phyloP scores from a whole-genome alignment of 1,140 invertebrate species.

The Hermatobates lingyangjiaoensis region DNA sequence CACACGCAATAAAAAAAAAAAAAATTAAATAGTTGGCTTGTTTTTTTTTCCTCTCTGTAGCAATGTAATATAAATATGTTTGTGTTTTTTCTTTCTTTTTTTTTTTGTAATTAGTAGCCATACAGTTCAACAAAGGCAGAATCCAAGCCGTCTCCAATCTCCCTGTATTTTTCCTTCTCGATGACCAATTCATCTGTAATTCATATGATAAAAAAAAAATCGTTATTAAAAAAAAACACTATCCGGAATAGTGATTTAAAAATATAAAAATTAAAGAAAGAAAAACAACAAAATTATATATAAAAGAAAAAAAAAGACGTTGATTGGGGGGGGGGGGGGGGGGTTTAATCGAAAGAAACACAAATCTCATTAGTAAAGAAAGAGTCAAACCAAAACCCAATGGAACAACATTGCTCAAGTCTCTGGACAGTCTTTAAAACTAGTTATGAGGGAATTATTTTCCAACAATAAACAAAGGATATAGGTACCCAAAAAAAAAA shows the following conservation, averaged over 20 bases:
- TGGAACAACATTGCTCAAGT: too few species aligned
- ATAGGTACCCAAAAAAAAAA: too few species aligned
- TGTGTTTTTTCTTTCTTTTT: constrained; percentile 6
- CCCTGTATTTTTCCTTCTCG: constrained; percentile 99
- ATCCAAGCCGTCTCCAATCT: constrained; percentile 97
- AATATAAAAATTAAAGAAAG: constrained; percentile 1
- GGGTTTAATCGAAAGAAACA: neutral
- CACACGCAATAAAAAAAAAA: too few species aligned
- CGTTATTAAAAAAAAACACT: too few species aligned
- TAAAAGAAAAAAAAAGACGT: neutral
- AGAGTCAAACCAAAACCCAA: too few species aligned
- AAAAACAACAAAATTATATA: constrained; percentile 2
- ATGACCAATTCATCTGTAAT: constrained; percentile 91
- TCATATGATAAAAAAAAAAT: neutral
- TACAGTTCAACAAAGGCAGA: constrained; percentile 94
- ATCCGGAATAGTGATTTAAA: neutral
- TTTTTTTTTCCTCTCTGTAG: neutral
- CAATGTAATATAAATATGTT: neutral
- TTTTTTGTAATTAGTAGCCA: constrained; percentile 37
- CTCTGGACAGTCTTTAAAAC: too few species aligned
- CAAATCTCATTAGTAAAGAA: neutral
- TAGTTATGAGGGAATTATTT: too few species aligned
- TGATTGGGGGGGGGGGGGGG: neutral
- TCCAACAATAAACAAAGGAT: too few species aligned
- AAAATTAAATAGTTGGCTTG: neutral